Evolutionary conservation across 2,888 invertebrate genomes (phyloP).

Genomic region (Morinoia aosen): DNA sequence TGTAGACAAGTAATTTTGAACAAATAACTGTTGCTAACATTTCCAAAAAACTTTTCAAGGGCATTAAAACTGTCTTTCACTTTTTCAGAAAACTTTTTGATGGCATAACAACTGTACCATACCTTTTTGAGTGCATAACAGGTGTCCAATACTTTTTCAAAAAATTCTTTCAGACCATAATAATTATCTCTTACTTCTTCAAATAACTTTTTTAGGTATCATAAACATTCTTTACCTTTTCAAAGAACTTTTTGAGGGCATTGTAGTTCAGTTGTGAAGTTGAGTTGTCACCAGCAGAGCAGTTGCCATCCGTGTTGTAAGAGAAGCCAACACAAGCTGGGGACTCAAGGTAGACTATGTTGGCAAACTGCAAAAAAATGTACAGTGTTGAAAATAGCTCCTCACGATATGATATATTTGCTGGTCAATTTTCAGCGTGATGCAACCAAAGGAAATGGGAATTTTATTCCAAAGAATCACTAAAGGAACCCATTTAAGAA

Average conservation of each 20-base stretch:
- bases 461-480: too few species aligned
- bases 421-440: too few species aligned
- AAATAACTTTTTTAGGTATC: not conserved
- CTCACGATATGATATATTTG: too few species aligned
- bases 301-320: constrained; percentile 58
- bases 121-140: not conserved
- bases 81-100: not conserved
- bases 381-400: not conserved
- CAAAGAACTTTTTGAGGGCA: constrained; percentile 64
- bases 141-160: not conserved
- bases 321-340: constrained; percentile 67
- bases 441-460: too few species aligned
- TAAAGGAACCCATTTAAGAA: too few species aligned
- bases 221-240: constrained; percentile 56
- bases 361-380: constrained; percentile 59
- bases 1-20: not conserved
- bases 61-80: not conserved
- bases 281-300: constrained; percentile 63
- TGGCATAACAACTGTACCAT: not conserved
- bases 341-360: constrained; percentile 65
- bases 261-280: constrained; percentile 62
- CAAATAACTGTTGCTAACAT: not conserved
- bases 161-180: not conserved
- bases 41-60: not conserved
- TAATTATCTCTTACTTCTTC: not conserved